These are phyloP conservation scores for Charanyca ferruginea DNA, from an alignment of 2,888 invertebrate genomes.

Conservation along the genomic window DNA sequence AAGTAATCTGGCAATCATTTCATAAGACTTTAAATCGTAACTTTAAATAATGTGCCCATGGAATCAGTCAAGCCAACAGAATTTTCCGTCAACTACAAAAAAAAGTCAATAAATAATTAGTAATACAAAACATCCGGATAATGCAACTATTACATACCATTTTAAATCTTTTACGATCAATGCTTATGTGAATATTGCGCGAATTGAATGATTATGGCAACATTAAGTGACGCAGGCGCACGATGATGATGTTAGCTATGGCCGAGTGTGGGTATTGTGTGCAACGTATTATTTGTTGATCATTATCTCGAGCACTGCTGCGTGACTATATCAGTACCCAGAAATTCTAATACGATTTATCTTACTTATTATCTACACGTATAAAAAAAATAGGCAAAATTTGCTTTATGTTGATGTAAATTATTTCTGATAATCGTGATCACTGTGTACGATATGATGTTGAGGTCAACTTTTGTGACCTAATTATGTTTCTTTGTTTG, in stretches of 20 bases:
- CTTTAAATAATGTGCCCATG: neutral
- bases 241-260: constrained; percentile 25
- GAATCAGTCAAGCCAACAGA: neutral
- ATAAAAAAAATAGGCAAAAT: constrained; percentile 21
- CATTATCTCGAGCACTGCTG: constrained; percentile 56
- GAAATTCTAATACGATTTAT: constrained; percentile 51
- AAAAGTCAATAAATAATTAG: too few relatives aligned
- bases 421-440: constrained; percentile 21
- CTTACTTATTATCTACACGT: constrained; percentile 39
- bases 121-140: neutral
- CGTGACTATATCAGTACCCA: constrained; percentile 53
- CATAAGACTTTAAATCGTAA: neutral
- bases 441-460: neutral
- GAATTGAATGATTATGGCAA: constrained; percentile 32
- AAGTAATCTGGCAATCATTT: too few relatives aligned
- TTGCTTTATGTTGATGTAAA: constrained; percentile 10
- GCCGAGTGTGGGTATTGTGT: constrained; percentile 39
- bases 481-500: neutral
- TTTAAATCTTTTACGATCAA: constrained; percentile 11
- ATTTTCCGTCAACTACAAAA: too few relatives aligned
- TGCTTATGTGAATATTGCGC: constrained; percentile 9
- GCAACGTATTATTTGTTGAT: constrained; percentile 59
- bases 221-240: constrained; percentile 35
- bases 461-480: neutral
- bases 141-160: neutral